Base-by-base conservation (phyloP, 1,140 invertebrate genomes). In the Solen grandis region DNA sequence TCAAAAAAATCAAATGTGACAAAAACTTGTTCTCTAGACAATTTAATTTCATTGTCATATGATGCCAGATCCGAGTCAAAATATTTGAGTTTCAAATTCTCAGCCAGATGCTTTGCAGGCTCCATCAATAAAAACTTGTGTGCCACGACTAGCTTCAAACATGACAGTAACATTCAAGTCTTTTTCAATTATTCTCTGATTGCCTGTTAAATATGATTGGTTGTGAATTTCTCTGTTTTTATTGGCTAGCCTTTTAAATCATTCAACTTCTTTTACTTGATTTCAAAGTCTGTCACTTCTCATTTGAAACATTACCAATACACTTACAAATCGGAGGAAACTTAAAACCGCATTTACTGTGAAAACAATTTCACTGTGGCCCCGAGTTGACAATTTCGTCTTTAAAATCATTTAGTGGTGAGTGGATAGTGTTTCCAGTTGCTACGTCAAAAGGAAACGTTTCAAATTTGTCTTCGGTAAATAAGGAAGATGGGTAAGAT, bases 81-180 rank as follows among this genome's bases (percentile, higher is more conserved):
- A 76, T 76, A 76, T 76, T 76, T 76, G 74, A 76, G 74, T 60
- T 76, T 76, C 41, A 76, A 76, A 76, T 66, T 66, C 35, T 27
- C 57, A 55, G 46, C 31, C n/a, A 65, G 74, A 76, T 63, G 59
- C n/a, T n/a, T n/a, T n/a, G n/a, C n/a, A n/a, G n/a, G n/a, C n/a
- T n/a, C n/a, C n/a, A n/a, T n/a, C n/a, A n/a, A n/a, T n/a, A n/a
- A n/a, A n/a, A n/a, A n/a, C n/a, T n/a, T n/a, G n/a, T n/a, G n/a
- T n/a, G n/a, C n/a, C n/a, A n/a, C n/a, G n/a, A n/a, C n/a, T n/a
- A n/a, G n/a, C n/a, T n/a, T n/a, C n/a, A n/a, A n/a, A n/a, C n/a
- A n/a, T n/a, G n/a, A n/a, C n/a, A n/a, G n/a, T n/a, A n/a, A n/a
- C n/a, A n/a, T n/a, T n/a, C n/a, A n/a, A n/a, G n/a, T n/a, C n/a